A percentile compares a stretch with the other conserved stretches of the same genome.
phyloP scores from a whole-genome alignment of 2,797 vertebrate species.

The Epinephelus malabaricus region DNA sequence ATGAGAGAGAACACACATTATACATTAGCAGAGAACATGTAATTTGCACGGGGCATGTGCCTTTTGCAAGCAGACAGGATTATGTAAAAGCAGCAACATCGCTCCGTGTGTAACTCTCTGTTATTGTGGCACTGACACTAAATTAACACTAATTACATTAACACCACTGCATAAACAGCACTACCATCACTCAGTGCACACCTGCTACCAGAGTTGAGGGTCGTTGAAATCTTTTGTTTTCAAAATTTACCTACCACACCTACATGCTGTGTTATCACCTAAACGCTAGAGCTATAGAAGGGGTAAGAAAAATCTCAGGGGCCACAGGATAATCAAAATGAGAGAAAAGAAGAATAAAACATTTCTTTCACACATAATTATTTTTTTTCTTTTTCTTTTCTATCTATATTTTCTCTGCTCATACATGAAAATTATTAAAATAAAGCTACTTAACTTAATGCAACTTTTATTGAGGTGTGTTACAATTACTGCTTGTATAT shows the following conservation, averaged over 20 bases:
- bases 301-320: neutral
- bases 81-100: neutral
- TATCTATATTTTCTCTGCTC: too few species aligned
- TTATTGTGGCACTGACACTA: neutral
- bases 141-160: conserved; percentile 21
- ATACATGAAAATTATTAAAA: too few species aligned
- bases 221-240: neutral
- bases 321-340: neutral
- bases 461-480: too few species aligned
- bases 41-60: neutral
- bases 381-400: too few species aligned
- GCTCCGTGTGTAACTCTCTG: neutral
- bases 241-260: neutral
- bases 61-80: neutral
- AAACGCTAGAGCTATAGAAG: too few species aligned
- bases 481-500: too few species aligned
- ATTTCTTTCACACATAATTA: fast-evolving
- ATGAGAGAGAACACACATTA: neutral
- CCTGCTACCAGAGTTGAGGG: neutral
- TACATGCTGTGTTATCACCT: too few species aligned
- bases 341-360: neutral
- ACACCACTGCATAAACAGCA: conserved; percentile 3
- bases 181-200: neutral
- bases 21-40: neutral
- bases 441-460: too few species aligned